Percentiles rank a stretch among this genome's conserved stretches.
These are phyloP conservation scores for Loripinus fragilis DNA, from an alignment of 2,888 invertebrate genomes.

Conservation along the genomic window DNA sequence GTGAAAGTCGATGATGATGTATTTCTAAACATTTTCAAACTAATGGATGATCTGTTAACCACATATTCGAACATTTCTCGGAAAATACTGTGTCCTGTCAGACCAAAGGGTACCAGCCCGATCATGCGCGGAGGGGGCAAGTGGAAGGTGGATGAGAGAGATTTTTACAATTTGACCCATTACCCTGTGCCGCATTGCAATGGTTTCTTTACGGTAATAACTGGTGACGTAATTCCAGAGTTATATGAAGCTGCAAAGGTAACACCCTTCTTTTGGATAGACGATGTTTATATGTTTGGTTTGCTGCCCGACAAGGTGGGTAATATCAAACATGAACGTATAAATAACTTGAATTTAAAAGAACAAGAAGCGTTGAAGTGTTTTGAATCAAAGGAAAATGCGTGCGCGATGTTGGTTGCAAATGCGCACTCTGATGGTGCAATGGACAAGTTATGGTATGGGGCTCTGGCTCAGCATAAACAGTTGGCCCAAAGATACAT, in stretches of 20 bases:
- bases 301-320: constrained; percentile 75
- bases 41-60: constrained; percentile 65
- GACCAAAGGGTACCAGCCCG: constrained; percentile 66
- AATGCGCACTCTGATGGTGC: constrained; percentile 60
- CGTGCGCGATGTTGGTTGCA: constrained; percentile 62
- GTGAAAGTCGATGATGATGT: constrained; percentile 77
- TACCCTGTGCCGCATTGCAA: constrained; percentile 81
- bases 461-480: constrained; percentile 57
- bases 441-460: constrained; percentile 68
- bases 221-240: constrained; percentile 72
- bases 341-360: constrained; percentile 95
- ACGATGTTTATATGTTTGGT: constrained; percentile 81
- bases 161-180: constrained; percentile 70
- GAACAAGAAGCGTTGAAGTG: constrained; percentile 60
- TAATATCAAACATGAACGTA: constrained; percentile 62
- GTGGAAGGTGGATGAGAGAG: constrained; percentile 70
- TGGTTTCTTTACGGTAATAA: constrained; percentile 76
- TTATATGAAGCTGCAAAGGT: constrained; percentile 73
- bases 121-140: constrained; percentile 67
- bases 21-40: constrained; percentile 73
- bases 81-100: constrained; percentile 68
- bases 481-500: constrained; percentile 50
- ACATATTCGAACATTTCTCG: constrained; percentile 56
- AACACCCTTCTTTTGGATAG: constrained; percentile 82
- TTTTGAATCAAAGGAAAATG: constrained; percentile 56